These are phyloP conservation scores for Cloeon dipterum DNA, from an alignment of 2,888 invertebrate species.

Conservation along the genomic window DNA sequence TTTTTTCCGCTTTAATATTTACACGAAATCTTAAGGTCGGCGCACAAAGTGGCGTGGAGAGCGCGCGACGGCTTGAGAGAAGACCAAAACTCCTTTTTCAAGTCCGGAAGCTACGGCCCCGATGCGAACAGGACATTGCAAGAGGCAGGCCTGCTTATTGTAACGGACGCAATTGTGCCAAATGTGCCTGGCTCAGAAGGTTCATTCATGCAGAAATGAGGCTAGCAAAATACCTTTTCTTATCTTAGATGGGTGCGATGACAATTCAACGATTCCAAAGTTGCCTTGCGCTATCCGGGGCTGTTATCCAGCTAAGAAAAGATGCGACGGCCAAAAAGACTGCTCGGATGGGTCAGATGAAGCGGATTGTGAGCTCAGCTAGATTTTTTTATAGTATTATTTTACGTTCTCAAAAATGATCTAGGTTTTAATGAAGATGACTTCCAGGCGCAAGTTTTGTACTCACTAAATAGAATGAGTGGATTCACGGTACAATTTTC, in stretches of 20 bases:
- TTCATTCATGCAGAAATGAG: constrained; percentile 7
- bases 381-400: constrained; percentile 1
- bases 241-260: background rate
- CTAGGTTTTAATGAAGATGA: constrained; percentile 11
- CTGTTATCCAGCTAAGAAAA: constrained; percentile 17
- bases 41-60: constrained; percentile 13
- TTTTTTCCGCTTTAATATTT: background rate
- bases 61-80: constrained; percentile 13
- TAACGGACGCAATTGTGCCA: constrained; percentile 21
- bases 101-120: constrained; percentile 22
- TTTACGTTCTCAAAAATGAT: background rate
- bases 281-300: constrained; percentile 16
- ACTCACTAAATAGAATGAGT: constrained; percentile 12
- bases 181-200: constrained; percentile 10
- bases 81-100: constrained; percentile 15
- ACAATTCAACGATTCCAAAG: too few species aligned
- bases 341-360: constrained; percentile 21
- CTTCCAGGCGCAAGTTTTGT: constrained; percentile 11
- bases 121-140: constrained; percentile 25
- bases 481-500: constrained; percentile 8
- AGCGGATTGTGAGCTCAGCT: constrained; percentile 15
- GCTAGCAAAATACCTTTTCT: too few species aligned
- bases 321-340: constrained; percentile 21
- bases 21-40: constrained; percentile 10
- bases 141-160: constrained; percentile 18